These are phyloP conservation scores for Apogon hyalosoma DNA, from an alignment of 2,797 vertebrate genomes.

Conservation along the genomic window DNA sequence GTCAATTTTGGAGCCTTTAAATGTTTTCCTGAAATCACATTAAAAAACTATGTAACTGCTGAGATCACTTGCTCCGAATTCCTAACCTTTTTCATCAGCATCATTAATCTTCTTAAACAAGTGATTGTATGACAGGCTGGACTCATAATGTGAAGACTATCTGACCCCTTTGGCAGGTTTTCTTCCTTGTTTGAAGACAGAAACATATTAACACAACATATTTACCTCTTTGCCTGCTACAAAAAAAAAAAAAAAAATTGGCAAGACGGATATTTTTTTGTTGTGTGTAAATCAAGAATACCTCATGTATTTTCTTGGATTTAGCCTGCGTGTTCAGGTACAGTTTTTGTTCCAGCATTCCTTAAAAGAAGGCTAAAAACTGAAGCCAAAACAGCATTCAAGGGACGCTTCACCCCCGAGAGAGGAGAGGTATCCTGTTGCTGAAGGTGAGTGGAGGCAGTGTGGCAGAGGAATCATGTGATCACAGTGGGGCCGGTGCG, in stretches of 20 bases:
- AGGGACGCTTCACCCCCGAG: constrained; percentile 52
- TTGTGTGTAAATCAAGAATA: constrained; percentile 18
- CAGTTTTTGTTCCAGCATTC: constrained; percentile 32
- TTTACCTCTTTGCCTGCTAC: no score
- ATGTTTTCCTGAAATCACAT: constrained; percentile 11
- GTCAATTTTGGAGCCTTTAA: not conserved
- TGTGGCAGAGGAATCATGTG: constrained; percentile 85
- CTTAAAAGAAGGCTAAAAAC: constrained; percentile 22
- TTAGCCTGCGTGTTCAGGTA: constrained; percentile 20
- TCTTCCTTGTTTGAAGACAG: constrained; percentile 8
- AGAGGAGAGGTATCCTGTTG: constrained; percentile 59
- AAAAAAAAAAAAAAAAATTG: no score
- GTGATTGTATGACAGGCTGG: not conserved
- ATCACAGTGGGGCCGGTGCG: constrained; percentile 94
- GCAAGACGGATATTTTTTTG: no score
- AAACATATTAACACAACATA: not conserved
- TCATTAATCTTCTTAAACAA: not conserved
- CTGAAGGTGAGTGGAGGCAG: constrained; percentile 39
- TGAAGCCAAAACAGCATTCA: constrained; percentile 45
- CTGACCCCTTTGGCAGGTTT: not conserved
- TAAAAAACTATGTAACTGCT: not conserved
- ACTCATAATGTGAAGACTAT: not conserved
- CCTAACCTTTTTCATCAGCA: not conserved
- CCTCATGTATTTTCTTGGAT: constrained; percentile 27
- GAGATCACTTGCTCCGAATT: not conserved